Evolutionary conservation across 2,888 invertebrate genomes (phyloP).

Genomic region (Lasioglossum lativentre): DNA sequence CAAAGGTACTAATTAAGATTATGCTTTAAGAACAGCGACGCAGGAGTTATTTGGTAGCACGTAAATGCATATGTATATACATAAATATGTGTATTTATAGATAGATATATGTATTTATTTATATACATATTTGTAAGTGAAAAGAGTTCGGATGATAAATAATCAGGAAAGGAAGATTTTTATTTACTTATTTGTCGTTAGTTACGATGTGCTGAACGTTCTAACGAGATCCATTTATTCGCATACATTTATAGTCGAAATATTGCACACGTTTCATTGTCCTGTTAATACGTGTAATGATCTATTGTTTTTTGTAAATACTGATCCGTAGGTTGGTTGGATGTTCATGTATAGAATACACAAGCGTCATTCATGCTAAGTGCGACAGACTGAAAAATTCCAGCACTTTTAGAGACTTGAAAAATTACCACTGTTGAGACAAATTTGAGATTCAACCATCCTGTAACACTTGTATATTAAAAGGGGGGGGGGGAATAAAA

Average conservation of each 20-base stretch:
- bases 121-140: slow-evolving; percentile 44
- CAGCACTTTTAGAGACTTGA: slow-evolving; percentile 55
- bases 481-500: not conserved
- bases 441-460: slow-evolving; percentile 57
- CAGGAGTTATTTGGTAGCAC: slow-evolving; percentile 71
- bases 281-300: slow-evolving; percentile 54
- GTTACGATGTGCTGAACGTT: slow-evolving; percentile 41
- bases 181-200: slow-evolving; percentile 60
- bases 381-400: slow-evolving; percentile 63
- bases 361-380: slow-evolving; percentile 51
- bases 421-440: slow-evolving; percentile 48
- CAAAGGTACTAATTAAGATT: slow-evolving; percentile 69
- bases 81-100: not conserved
- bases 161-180: slow-evolving; percentile 47
- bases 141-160: slow-evolving; percentile 30
- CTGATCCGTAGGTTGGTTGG: slow-evolving; percentile 55
- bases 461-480: slow-evolving; percentile 58
- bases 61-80: slow-evolving; percentile 31
- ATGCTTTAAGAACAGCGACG: slow-evolving; percentile 66
- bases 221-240: slow-evolving; percentile 43
- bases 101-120: slow-evolving; percentile 1
- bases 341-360: slow-evolving; percentile 48
- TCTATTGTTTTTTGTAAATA: slow-evolving; percentile 60
- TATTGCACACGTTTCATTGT: slow-evolving; percentile 55
- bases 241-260: slow-evolving; percentile 45